These are phyloP conservation scores for Lasioglossum marginatum DNA, from an alignment of 2,888 invertebrate genomes.

Conservation along the genomic window DNA sequence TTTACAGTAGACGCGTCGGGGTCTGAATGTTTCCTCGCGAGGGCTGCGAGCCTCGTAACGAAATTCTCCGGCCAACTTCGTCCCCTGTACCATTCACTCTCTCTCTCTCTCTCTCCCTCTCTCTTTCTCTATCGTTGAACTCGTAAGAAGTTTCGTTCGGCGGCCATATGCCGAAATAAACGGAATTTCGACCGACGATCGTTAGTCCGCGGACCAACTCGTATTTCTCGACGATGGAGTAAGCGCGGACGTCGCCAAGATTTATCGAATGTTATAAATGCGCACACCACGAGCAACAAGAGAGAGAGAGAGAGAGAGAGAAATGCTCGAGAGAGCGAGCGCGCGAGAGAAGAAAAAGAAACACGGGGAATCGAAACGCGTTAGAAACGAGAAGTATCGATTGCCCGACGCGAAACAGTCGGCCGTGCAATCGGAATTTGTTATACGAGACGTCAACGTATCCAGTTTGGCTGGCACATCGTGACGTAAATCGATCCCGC, in stretches of 20 bases:
- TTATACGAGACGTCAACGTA: constrained; percentile 66
- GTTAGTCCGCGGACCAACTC: constrained; percentile 11
- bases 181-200: constrained; percentile 49
- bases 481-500: constrained; percentile 67
- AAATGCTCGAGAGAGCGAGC: not conserved
- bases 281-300: not conserved
- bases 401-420: constrained; percentile 63
- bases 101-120: not conserved
- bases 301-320: not conserved
- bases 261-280: constrained; percentile 26
- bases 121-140: constrained; percentile 15
- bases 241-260: constrained; percentile 12
- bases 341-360: not conserved
- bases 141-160: constrained; percentile 63
- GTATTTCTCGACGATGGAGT: constrained; percentile 19
- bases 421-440: constrained; percentile 66
- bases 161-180: constrained; percentile 67
- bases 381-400: constrained; percentile 57
- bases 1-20: constrained; percentile 58
- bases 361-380: constrained; percentile 38
- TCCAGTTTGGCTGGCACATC: constrained; percentile 52
- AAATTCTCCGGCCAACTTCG: constrained; percentile 73
- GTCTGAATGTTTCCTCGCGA: constrained; percentile 69
- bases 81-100: constrained; percentile 21
- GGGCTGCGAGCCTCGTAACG: constrained; percentile 81